Evolutionary conservation across 1,140 invertebrate genomes (phyloP).

Genomic region (Bombus balteatus): DNA sequence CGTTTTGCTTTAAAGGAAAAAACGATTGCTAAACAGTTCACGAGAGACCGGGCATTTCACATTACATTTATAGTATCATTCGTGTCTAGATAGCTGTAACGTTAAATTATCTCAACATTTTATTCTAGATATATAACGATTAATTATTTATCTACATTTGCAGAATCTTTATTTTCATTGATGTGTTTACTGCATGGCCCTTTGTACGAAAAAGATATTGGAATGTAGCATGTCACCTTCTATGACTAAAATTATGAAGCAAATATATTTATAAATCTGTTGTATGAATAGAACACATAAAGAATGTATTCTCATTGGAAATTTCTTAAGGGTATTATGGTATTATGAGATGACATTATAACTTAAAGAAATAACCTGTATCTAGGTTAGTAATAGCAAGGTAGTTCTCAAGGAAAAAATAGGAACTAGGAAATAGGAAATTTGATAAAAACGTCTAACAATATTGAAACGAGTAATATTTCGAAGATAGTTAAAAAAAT

Average conservation of each 20-base stretch:
- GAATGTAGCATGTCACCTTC: conserved; percentile 24
- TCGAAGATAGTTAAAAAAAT: neutral
- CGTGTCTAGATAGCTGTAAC: neutral
- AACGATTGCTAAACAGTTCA: conserved; percentile 11
- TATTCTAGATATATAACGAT: neutral
- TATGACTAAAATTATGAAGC: conserved; percentile 19
- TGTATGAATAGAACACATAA: neutral
- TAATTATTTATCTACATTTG: neutral
- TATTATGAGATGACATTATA: neutral
- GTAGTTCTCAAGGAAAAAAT: neutral
- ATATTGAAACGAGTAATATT: conserved; percentile 5
- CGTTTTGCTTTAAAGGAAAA: conserved; percentile 39
- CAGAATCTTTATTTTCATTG: conserved; percentile 6
- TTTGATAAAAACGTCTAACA: neutral
- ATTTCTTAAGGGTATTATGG: neutral
- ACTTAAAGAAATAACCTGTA: conserved; percentile 2
- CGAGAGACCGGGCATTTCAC: neutral
- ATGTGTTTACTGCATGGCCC: neutral
- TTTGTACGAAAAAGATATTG: conserved; percentile 12
- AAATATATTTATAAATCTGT: conserved; percentile 8
- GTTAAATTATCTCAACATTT: neutral
- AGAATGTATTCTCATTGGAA: neutral
- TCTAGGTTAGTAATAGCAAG: conserved; percentile 23
- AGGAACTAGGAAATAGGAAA: neutral
- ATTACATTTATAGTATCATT: neutral